Base-by-base conservation (phyloP, 2,888 invertebrate genomes). In the Heteromurus nitidus region DNA sequence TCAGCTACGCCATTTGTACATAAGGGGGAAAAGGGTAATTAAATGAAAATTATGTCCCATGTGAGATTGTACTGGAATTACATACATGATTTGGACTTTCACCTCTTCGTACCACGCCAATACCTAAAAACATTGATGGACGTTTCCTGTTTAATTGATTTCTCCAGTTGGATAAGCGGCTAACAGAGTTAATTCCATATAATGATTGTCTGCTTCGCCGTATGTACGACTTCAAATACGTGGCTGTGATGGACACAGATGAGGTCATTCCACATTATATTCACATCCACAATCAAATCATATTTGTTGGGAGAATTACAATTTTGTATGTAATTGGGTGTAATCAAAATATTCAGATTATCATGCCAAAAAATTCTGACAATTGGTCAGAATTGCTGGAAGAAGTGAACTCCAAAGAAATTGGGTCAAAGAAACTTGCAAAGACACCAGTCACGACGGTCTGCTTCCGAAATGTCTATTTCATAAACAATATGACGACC, bases 151-250 rank as follows among this genome's bases (percentile, higher is more conserved):
- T n/a, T n/a, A n/a, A n/a, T n/a, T n/a, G n/a, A n/a, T n/a, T n/a
- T n/a, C n/a, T 20, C 2, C 28, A 70, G 47, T 1, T 88, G 67
- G 89, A 89, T 82, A 90, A 90, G 87, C 87, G 90, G 2, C 88
- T 90, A 36, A 89, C 89, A 76, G 91, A 91, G 82, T 85, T 91
- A 18, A 88, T 90, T 53, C 89, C 90, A 1, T 91, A 90, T 87
- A 91, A 90, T 83, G 90, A 91, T 84, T 91, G 90, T 82, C 88
- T 91, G 58, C 90, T 90, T 85, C 86, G 88, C 82, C 88, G 90
- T 85, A 87, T 90, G 73, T 87, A 89, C 73, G 87, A 87, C 1
- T 90, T 90, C 85, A 86, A 89, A 42, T 88, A 88, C 83, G 85
- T 89, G 0, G 88, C 89, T 3, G 87, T 91, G 20, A 86, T 90